Percentiles rank a stretch among this genome's conserved stretches.
These are phyloP conservation scores for Dryomyza anilis DNA, from an alignment of 2,888 invertebrate species.

Conservation along the genomic window DNA sequence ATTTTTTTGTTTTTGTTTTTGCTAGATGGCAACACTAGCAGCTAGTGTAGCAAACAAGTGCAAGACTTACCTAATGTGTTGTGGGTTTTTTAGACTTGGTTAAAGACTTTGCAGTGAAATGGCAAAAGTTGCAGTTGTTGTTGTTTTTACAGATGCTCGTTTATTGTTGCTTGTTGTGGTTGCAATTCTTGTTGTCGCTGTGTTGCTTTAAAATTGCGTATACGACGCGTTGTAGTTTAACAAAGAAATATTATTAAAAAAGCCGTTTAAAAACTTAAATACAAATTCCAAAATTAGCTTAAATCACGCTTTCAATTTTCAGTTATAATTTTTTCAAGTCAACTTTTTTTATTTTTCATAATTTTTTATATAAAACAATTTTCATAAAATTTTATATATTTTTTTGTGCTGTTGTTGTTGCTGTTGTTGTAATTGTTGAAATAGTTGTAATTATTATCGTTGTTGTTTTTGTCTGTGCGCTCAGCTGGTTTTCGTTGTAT, in stretches of 20 bases:
- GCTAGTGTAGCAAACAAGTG: too few species aligned
- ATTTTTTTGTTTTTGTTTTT: background rate
- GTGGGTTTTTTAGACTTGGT: background rate
- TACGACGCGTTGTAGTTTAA: too few species aligned
- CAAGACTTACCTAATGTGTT: constrained; percentile 7
- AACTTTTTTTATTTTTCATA: background rate
- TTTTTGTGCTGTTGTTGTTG: background rate
- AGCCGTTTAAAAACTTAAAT: too few species aligned
- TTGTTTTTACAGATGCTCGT: background rate
- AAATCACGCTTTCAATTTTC: too few species aligned
- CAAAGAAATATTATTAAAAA: too few species aligned
- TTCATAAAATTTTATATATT: background rate
- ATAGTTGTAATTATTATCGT: constrained; percentile 15
- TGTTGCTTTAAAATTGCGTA: too few species aligned
- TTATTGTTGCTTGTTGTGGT: background rate
- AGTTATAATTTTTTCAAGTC: constrained; percentile 16
- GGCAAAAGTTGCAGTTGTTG: constrained; percentile 28
- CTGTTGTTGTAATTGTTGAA: constrained; percentile 29
- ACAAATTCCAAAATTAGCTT: too few species aligned
- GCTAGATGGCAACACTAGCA: background rate
- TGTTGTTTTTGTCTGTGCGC: constrained; percentile 43
- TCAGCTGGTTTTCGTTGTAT: constrained; percentile 10
- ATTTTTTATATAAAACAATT: background rate
- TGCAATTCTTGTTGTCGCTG: too few species aligned
- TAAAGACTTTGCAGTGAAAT: background rate